A percentile compares a stretch with the other conserved stretches of the same genome.
These are phyloP conservation scores for Cyanistes caeruleus DNA, from an alignment of 2,113 vertebrate genomes.

Conservation along the genomic window DNA sequence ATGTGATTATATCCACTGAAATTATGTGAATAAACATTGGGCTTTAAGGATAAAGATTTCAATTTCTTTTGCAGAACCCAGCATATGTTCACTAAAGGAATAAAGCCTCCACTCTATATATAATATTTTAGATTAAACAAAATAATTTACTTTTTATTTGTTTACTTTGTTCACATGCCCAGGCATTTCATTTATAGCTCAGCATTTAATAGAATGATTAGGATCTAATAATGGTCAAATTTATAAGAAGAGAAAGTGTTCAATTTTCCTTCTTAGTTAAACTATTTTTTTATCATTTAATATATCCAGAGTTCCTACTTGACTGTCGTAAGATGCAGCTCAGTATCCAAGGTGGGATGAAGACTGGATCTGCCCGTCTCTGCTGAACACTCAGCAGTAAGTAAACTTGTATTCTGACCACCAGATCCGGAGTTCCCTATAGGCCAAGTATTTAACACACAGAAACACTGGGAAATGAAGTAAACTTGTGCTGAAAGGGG, in stretches of 20 bases:
- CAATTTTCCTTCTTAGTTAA: neutral
- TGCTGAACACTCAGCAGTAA: neutral
- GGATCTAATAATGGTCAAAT: neutral
- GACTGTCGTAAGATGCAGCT: neutral
- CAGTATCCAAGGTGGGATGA: neutral
- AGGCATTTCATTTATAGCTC: neutral
- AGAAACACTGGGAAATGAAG: neutral
- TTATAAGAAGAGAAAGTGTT: neutral
- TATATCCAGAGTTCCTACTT: neutral
- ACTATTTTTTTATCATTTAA: neutral
- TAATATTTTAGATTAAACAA: neutral
- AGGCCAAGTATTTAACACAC: neutral
- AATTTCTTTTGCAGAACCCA: neutral
- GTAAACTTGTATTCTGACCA: neutral
- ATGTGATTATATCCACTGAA: neutral
- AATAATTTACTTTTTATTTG: neutral
- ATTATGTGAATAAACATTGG: neutral
- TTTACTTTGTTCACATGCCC: neutral
- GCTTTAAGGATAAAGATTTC: neutral
- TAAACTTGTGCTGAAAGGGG: neutral
- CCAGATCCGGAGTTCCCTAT: neutral
- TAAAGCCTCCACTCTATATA: rapidly evolving
- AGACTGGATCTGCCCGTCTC: neutral
- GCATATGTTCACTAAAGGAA: neutral
- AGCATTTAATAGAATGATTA: neutral